phyloP scores from a whole-genome alignment of 2,888 invertebrate genomes.

The Macaria notata region DNA sequence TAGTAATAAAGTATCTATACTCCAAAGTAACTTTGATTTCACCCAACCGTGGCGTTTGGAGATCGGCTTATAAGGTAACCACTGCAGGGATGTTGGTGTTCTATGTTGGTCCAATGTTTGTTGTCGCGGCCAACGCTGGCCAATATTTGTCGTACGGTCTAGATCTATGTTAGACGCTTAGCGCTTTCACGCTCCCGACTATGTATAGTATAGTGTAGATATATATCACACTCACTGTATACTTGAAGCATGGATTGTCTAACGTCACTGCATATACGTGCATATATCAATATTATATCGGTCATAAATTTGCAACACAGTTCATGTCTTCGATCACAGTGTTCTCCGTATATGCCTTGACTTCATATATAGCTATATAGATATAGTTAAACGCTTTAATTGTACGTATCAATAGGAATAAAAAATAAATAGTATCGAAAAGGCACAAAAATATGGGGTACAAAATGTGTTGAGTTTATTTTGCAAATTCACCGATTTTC shows the following conservation, averaged over 20 bases:
- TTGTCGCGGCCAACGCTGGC: conserved; percentile 50
- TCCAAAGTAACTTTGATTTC: conserved; percentile 81
- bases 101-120: conserved; percentile 63
- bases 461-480: conserved; percentile 12
- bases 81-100: conserved; percentile 51
- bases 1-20: conserved; percentile 81
- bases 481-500: conserved; percentile 22
- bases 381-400: conserved; percentile 24
- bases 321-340: background rate
- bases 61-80: conserved; percentile 76
- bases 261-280: conserved; percentile 26
- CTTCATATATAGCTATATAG: conserved; percentile 19
- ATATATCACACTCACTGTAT: conserved; percentile 29
- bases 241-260: conserved; percentile 25
- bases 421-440: conserved; percentile 7
- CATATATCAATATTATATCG: background rate
- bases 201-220: conserved; percentile 33
- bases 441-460: conserved; percentile 7
- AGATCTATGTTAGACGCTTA: conserved; percentile 73
- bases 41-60: conserved; percentile 72
- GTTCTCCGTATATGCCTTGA: conserved; percentile 28
- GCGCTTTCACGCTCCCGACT: conserved; percentile 56
- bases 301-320: background rate
- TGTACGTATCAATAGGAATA: conserved; percentile 1
- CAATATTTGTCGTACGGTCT: conserved; percentile 68